These are phyloP conservation scores for Lapara coniferarum DNA, from an alignment of 2,888 invertebrate genomes.

Conservation along the genomic window DNA sequence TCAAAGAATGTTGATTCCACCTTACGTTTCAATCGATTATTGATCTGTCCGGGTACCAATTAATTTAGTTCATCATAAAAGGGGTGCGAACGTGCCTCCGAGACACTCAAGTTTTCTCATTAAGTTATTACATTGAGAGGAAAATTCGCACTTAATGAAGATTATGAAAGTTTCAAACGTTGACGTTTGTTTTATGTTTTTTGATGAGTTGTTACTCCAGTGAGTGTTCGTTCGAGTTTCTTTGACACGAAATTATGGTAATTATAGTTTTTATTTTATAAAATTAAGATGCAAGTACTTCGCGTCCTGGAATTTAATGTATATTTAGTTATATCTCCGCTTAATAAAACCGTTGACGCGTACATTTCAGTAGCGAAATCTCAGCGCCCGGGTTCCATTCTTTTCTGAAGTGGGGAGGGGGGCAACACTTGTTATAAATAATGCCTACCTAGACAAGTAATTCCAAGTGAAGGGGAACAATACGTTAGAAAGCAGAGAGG, in stretches of 20 bases:
- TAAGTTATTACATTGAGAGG: constrained; percentile 27
- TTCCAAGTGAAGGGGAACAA: constrained; percentile 54
- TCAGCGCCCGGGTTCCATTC: constrained; percentile 37
- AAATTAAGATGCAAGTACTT: too few relatives aligned
- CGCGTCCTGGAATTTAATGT: too few relatives aligned
- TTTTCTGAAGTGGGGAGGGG: constrained; percentile 60
- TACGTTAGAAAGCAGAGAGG: constrained; percentile 57
- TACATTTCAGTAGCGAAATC: constrained; percentile 17
- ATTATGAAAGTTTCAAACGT: neutral
- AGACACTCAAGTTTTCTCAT: constrained; percentile 27
- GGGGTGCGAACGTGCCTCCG: constrained; percentile 24
- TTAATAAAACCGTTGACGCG: neutral
- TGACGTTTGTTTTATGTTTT: constrained; percentile 6
- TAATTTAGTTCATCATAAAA: constrained; percentile 26
- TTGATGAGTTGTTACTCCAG: neutral
- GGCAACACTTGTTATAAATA: constrained; percentile 34
- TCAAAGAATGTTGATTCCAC: constrained; percentile 64
- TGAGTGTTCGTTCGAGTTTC: neutral
- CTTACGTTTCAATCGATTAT: constrained; percentile 40
- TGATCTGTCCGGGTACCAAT: constrained; percentile 36
- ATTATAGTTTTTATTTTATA: too few relatives aligned
- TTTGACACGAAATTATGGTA: neutral
- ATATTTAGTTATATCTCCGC: constrained; percentile 9
- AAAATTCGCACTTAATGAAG: constrained; percentile 18
- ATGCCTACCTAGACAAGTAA: constrained; percentile 41